These are phyloP conservation scores for Empis stercorea DNA, from an alignment of 2,888 invertebrate species.

Conservation along the genomic window DNA sequence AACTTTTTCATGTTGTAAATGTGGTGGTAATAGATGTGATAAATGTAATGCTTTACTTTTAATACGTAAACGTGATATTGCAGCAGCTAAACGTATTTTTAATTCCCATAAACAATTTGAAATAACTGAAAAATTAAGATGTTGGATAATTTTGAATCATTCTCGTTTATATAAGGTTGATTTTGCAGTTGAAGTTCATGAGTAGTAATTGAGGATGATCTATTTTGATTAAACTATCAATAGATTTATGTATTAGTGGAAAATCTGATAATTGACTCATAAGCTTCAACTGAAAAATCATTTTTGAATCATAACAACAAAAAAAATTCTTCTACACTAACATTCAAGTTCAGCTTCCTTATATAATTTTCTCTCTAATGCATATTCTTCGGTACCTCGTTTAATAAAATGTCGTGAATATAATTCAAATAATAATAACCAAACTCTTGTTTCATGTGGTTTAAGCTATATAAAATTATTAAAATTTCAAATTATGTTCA, in stretches of 20 bases:
- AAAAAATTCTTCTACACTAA: constrained; percentile 11
- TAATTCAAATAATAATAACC: constrained; percentile 44
- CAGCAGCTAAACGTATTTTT: constrained; percentile 59
- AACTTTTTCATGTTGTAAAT: constrained; percentile 56
- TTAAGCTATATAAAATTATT: constrained; percentile 18
- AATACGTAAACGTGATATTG: constrained; percentile 62
- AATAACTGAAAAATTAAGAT: constrained; percentile 32
- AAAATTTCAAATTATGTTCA: neutral
- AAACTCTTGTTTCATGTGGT: constrained; percentile 35
- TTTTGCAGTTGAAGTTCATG: too few relatives aligned
- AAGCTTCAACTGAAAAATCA: too few relatives aligned
- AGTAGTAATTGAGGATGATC: too few relatives aligned
- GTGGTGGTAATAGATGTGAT: constrained; percentile 55
- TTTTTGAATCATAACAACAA: too few relatives aligned
- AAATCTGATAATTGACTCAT: too few relatives aligned
- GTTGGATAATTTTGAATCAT: too few relatives aligned
- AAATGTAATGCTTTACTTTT: constrained; percentile 55
- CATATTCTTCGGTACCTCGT: constrained; percentile 26
- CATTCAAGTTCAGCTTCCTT: constrained; percentile 26
- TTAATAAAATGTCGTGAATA: constrained; percentile 39
- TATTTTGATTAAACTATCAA: too few relatives aligned
- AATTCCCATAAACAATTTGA: constrained; percentile 51
- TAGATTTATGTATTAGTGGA: too few relatives aligned
- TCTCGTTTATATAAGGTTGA: too few relatives aligned
- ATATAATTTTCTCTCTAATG: constrained; percentile 22